Evolutionary conservation across 2,888 invertebrate genomes (phyloP).

Genomic region (Elysia crispata): DNA sequence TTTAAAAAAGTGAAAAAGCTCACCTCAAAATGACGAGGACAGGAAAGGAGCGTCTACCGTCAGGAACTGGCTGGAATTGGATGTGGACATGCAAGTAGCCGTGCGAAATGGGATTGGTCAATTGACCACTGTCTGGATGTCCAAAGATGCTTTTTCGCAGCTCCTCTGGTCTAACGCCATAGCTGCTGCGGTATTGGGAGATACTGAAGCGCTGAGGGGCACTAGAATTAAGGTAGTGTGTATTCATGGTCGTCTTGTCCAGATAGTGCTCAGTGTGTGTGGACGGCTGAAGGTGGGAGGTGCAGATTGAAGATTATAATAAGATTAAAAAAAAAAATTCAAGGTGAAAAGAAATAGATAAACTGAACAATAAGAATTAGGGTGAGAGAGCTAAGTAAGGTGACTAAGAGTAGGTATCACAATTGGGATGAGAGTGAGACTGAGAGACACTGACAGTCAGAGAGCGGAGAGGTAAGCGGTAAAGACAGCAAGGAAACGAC

Average conservation of each 20-base stretch:
- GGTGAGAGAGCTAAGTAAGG: not conserved
- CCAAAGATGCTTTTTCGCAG: not conserved
- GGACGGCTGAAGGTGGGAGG: conserved; percentile 40
- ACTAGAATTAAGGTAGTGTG: conserved; percentile 69
- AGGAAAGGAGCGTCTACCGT: conserved; percentile 38
- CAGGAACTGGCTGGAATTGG: conserved; percentile 55
- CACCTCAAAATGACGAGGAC: conserved; percentile 45
- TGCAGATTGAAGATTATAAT: no score
- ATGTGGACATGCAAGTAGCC: conserved; percentile 66
- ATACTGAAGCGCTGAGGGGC: conserved; percentile 11
- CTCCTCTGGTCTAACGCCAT: conserved; percentile 31
- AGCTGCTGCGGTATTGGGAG: not conserved
- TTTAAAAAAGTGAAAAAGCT: no score
- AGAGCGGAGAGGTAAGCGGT: no score
- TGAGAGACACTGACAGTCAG: no score
- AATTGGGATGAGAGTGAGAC: no score
- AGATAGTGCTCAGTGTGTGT: conserved; percentile 52
- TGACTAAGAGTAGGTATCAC: not conserved
- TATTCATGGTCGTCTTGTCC: conserved; percentile 68
- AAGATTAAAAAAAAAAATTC: no score
- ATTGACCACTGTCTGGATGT: no score
- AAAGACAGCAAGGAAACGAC: no score
- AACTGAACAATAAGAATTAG: not conserved
- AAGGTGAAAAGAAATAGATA: not conserved
- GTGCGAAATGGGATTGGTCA: no score